Percentiles rank a stretch among this genome's conserved stretches.
Evolutionary conservation across 2,113 vertebrate species (phyloP).

Genomic region (Neogale vison): DNA sequence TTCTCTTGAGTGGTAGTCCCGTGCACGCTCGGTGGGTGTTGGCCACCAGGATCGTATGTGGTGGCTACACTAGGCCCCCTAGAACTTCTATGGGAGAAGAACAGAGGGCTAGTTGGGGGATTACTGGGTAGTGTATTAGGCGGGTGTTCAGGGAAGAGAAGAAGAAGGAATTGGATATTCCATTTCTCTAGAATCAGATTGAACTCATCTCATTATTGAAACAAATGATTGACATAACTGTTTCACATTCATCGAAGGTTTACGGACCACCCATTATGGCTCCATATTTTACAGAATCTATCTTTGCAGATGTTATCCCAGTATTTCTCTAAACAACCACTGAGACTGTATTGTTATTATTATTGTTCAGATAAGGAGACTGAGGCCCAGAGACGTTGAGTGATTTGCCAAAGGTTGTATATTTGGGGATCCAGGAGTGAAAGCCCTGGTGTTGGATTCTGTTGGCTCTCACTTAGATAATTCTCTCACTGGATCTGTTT

Average conservation of each 20-base stretch:
- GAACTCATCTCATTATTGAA: neutral
- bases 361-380: neutral
- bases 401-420: neutral
- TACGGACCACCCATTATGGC: neutral
- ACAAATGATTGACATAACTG: neutral
- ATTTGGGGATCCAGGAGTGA: neutral
- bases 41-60: neutral
- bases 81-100: neutral
- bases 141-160: neutral
- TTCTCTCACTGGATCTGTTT: neutral
- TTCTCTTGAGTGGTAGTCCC: too few species aligned
- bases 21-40: neutral
- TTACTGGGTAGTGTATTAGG: neutral
- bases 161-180: neutral
- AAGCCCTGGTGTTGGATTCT: neutral
- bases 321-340: neutral
- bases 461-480: neutral
- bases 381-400: neutral
- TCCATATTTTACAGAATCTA: neutral
- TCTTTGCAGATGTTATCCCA: neutral
- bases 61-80: rapidly evolving
- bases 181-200: neutral
- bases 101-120: neutral
- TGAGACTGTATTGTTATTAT: neutral
- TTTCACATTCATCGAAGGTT: neutral